Evolutionary conservation across 2,797 vertebrate species (phyloP), one percentile per base, ranked within the genome.

Genomic region (Gymnopithys bicolor): DNA sequence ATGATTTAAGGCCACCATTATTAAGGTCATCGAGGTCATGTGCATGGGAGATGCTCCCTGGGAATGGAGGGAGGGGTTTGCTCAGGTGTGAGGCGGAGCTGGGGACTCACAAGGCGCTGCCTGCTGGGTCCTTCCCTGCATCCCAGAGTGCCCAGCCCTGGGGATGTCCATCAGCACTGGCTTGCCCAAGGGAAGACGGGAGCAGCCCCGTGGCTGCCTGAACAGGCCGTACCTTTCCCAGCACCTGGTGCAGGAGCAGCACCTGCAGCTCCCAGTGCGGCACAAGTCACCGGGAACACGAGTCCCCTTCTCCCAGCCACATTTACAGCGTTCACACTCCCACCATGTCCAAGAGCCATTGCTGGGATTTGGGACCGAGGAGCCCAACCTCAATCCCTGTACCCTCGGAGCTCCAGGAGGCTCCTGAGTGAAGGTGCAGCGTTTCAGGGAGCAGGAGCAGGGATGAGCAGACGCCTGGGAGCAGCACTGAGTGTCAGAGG

Each of bases 391-490:
- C 23, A 3, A 4, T 5, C 11, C 63, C 55, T 5, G 25, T 0
- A 5, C 25, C 24, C 77, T n/a, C 48, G 0, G 55, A 80, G 83
- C 83, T 51, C 32, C 10, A 9, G 76, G 86, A 41, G 79, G 37
- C 56, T 52, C 92, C 73, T 2, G 89, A 7, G 49, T 7, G 59
- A 94, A 94, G 91, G 93, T 80, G 94, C 91, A 56, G 30, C 2
- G 28, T 14, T 52, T 9, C 30, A 4, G 85, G 94, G 45, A 58
- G 77, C 10, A 7, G 41, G 41, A 59, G 69, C 2, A 13, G 67
- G 13, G 55, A n/a, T 9, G 49, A 67, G 87, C 88, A 79, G 92
- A 51, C 39, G 84, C 84, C 82, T 35, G 93, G 91, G 97, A 96
- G 95, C 92, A 87, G 66, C 93, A 55, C 55, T 12, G 86, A 84